Base-by-base conservation (phyloP, 2,888 invertebrate species). In the Plusia festucae region DNA sequence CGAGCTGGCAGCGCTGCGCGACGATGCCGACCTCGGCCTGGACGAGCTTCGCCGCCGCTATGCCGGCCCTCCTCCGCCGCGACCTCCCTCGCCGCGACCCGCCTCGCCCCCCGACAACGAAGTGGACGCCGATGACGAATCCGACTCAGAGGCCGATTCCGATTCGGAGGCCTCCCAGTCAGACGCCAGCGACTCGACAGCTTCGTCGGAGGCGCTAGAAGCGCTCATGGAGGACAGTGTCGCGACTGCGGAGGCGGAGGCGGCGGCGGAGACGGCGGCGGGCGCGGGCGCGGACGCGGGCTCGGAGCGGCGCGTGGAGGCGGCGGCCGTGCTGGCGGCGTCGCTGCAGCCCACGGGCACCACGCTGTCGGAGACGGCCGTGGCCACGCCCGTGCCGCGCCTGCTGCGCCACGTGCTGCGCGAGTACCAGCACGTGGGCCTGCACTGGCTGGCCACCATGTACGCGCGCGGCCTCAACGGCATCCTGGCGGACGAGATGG, bases 301-400 rank as follows among this genome's bases (percentile, higher is more conserved):
- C 55, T 76, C 69, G 59, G 79, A 96, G 88, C 96, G 96, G 87
- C 96, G 98, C 93, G 97, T 99, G 87, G 98, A 98, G 90, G 98
- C 98, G 93, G 99, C 99, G 59, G 98, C 99, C 55, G 98, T 98
- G 61, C 96, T 99, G 82, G 99, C 99, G 53, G 98, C 99, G 90
- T 98, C 98, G 92, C 97, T 99, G 88, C 99, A 99, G 92, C 99
- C 99, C 2, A 99, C 99, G 90, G 99, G 99, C 88, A 99, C 99
- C 88, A 99, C 99, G 22, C 95, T 99, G 79, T 98, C 98, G 81
- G 99, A 99, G 65, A 98, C 99, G 60, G 97, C 97, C 62, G 98
- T 99, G 84, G 98, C 97, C 72, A 99, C 99, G 53, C 97, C 97
- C 84, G 97, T 99, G 87, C 99, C 99, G 80, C 98, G 98, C 88